Base-by-base conservation (phyloP, 1,140 invertebrate species). In the Tetraneura akinire region DNA sequence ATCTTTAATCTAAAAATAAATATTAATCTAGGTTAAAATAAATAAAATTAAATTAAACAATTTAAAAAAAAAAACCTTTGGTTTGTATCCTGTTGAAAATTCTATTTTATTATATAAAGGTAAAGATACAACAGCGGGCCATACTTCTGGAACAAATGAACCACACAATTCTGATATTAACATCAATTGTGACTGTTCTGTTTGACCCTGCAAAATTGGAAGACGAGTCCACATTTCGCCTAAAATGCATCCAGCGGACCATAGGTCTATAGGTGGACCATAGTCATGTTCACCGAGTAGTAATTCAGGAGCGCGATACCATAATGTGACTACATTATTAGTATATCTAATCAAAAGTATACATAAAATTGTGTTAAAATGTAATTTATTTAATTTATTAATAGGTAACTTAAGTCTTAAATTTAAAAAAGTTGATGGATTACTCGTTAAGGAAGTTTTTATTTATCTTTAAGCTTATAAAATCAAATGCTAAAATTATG, bases 171-270 rank as follows among this genome's bases (percentile, higher is more conserved):
- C 95, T 0, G 93, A 95, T 80, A 99, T 99, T 14, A 98, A 88
- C 13, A 92, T 95, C 0, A 99, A 85, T 84, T 99, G 98, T 84
- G 97, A 93, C 83, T 98, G 96, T 84, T 99, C 97, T 10, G 94
- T 96, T 81, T 92, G 94, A 1, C 97, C 98, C 88, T 91, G 90
- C 87, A 90, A 90, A 49, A 92, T 91, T 6, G 91, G 91, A 57
- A 85, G 88, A 81, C 96, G 87, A 0, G 96, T 99, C 97, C 97
- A 99, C 95, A 99, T 96, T 88, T 99, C 97, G 0, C 96, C 97
- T 96, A 99, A 98, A 55, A 99, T 99, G 84, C 97, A 99, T 0
- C 97, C 97, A 37, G 95, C 96, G 11, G 97, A 96, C 97, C 97
- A 99, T 86, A 98, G 90, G 88, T 99, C 98, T 42, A 99, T 96